Conservation (phyloP, 2,113 vertebrate genomes). For the Ochotona princeps region DNA sequence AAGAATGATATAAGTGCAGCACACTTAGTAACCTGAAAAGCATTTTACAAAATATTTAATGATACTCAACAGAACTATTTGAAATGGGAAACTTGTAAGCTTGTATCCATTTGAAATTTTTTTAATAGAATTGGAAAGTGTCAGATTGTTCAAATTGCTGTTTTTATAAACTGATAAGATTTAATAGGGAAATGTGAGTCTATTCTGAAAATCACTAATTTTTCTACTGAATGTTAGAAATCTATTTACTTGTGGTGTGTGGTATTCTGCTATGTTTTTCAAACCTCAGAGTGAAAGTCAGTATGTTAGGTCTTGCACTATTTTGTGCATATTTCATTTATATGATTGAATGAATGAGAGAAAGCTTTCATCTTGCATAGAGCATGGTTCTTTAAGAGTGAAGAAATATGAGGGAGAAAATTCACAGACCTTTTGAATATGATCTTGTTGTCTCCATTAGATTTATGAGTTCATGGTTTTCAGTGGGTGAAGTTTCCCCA, state of each 20-base stretch:
- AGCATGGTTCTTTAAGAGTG: neutral
- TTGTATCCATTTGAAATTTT: neutral
- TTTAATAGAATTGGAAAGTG: conserved; percentile 41
- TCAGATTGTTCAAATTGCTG: neutral
- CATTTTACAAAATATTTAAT: conserved; percentile 35
- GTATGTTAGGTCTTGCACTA: neutral
- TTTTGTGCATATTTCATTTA: neutral
- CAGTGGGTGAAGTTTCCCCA: neutral
- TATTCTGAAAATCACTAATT: neutral
- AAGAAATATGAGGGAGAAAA: neutral
- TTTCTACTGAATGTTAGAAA: neutral
- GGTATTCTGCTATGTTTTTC: neutral
- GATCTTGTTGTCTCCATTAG: neutral
- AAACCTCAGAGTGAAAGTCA: neutral
- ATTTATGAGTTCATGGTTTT: neutral
- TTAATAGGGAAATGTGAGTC: neutral
- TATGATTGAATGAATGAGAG: neutral
- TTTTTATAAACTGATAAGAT: neutral
- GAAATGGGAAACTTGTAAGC: conserved; percentile 1
- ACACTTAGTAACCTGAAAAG: neutral
- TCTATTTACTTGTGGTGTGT: neutral
- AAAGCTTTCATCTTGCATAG: neutral
- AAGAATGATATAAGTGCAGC: conserved; percentile 39
- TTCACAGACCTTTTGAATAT: neutral
- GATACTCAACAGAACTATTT: conserved; percentile 27